Evolutionary conservation across 2,797 vertebrate species (phyloP).

Genomic region (Sebastes cheni): DNA sequence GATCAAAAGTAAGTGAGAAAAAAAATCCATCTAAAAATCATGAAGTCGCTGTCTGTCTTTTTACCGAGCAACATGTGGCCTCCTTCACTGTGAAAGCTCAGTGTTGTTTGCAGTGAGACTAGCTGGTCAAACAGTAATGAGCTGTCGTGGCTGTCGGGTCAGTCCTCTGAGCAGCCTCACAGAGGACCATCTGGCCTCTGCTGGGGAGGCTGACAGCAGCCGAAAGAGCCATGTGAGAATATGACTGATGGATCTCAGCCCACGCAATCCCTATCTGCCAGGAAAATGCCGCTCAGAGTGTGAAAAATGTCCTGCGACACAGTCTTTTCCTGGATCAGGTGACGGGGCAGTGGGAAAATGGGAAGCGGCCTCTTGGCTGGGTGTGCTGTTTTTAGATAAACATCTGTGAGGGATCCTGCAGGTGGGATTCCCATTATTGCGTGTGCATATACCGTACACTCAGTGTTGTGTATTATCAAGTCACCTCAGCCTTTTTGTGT

Average conservation of each 20-base stretch:
- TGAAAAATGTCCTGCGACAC: slow-evolving; percentile 53
- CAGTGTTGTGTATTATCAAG: slow-evolving; percentile 33
- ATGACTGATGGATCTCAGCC: slow-evolving; percentile 61
- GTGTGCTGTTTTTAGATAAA: slow-evolving; percentile 62
- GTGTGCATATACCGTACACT: not conserved
- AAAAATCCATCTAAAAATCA: not conserved
- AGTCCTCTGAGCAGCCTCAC: slow-evolving; percentile 21
- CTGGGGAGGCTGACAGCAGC: slow-evolving; percentile 48
- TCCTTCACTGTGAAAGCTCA: not conserved
- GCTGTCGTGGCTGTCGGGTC: slow-evolving; percentile 32
- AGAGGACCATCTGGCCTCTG: slow-evolving; percentile 54
- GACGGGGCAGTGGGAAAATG: slow-evolving; percentile 65
- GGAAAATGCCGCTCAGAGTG: slow-evolving; percentile 59
- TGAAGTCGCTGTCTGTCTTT: not conserved
- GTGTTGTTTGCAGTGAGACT: slow-evolving; percentile 41
- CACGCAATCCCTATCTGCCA: slow-evolving; percentile 41
- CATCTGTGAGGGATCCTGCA: slow-evolving; percentile 63
- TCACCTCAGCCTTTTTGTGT: slow-evolving; percentile 20
- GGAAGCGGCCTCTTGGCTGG: slow-evolving; percentile 61
- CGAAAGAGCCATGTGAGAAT: slow-evolving; percentile 55
- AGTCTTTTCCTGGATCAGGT: slow-evolving; percentile 68
- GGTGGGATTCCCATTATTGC: slow-evolving; percentile 63
- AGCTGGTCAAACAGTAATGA: slow-evolving; percentile 53
- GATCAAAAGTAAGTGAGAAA: not conserved
- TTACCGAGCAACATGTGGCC: slow-evolving; percentile 1